phyloP scores from a whole-genome alignment of 2,113 vertebrate genomes.

The Colossoma macropomum region DNA sequence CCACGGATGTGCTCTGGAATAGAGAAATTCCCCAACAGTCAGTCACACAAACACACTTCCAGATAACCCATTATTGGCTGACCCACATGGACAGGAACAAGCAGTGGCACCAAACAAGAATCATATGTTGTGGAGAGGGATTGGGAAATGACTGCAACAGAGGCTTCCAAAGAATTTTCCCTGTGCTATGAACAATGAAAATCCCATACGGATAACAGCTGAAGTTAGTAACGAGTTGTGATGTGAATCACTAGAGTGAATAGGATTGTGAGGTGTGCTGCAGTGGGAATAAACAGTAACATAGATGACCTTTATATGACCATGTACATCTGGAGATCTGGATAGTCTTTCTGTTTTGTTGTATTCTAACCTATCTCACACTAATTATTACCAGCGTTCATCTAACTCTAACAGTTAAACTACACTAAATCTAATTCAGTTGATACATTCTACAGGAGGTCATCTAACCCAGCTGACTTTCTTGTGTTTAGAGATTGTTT shows the following conservation, averaged over 20 bases:
- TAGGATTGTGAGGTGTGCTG: too few species aligned
- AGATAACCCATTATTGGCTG: not conserved
- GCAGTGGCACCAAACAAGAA: not conserved
- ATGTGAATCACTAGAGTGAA: not conserved
- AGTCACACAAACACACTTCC: not conserved
- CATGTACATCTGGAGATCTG: too few species aligned
- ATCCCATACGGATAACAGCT: not conserved
- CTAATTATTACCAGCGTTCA: too few species aligned
- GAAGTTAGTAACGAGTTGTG: not conserved
- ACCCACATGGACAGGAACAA: not conserved
- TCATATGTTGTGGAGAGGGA: not conserved
- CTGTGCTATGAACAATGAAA: not conserved
- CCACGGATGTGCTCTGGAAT: conserved; percentile 81
- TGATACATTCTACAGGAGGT: too few species aligned
- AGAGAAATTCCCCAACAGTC: conserved; percentile 29
- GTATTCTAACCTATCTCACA: too few species aligned
- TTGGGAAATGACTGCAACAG: not conserved
- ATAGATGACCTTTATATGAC: too few species aligned
- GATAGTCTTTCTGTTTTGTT: too few species aligned
- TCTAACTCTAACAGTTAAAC: too few species aligned
- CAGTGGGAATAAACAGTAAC: too few species aligned
- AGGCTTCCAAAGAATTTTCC: not conserved
- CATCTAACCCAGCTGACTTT: too few species aligned
- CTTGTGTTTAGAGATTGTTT: too few species aligned
- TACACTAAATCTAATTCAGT: too few species aligned